Evolutionary conservation across 2,113 vertebrate species (phyloP).

Genomic region (Prietella phreatophila): DNA sequence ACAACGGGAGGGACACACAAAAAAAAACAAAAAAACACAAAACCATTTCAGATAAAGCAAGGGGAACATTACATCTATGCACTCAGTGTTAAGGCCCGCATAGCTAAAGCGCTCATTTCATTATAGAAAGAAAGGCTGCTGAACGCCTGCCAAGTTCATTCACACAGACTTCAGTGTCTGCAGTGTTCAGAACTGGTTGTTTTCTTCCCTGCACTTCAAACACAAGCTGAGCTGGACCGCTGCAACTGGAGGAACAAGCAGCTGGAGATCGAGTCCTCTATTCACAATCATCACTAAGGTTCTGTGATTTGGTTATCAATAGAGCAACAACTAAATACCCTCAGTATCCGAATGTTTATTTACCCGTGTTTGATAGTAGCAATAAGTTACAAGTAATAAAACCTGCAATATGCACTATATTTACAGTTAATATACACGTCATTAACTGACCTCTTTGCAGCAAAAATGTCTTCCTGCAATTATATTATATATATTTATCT

Average conservation of each 20-base stretch:
- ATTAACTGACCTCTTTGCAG: neutral
- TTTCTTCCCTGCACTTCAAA: slow-evolving; percentile 55
- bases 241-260: slow-evolving; percentile 69
- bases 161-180: slow-evolving; percentile 38
- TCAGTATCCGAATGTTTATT: neutral
- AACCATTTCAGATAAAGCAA: slow-evolving; percentile 13
- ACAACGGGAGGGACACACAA: slow-evolving; percentile 31
- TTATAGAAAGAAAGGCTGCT: slow-evolving; percentile 18
- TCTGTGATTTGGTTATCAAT: slow-evolving; percentile 20
- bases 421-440: neutral
- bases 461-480: neutral
- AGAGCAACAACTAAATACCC: neutral
- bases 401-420: neutral
- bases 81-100: neutral
- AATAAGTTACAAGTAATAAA: no score
- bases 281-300: neutral
- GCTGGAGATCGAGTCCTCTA: slow-evolving; percentile 17
- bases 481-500: neutral
- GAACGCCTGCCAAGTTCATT: slow-evolving; percentile 41
- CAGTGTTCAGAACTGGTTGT: slow-evolving; percentile 51
- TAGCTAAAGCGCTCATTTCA: slow-evolving; percentile 20
- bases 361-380: neutral
- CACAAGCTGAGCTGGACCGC: slow-evolving; percentile 56
- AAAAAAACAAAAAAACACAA: neutral
- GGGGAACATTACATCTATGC: neutral